Base-by-base conservation (phyloP, 1,140 invertebrate genomes). In the Drosophila asahinai region DNA sequence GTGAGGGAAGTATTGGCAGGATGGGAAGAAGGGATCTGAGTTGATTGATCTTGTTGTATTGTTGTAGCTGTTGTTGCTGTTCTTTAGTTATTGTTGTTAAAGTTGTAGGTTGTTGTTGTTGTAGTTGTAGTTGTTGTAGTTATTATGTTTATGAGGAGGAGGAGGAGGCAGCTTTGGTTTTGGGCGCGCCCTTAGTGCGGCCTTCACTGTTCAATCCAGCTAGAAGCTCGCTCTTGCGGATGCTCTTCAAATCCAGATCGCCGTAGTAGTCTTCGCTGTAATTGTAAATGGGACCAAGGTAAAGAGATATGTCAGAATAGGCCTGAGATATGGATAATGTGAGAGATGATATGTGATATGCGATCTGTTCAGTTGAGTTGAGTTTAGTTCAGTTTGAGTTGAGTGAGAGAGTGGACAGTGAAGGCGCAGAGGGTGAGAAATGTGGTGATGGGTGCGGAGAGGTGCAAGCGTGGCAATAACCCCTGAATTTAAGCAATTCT, bases 251-350 rank as follows among this genome's bases (percentile, higher is more conserved):
- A 94, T 98, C 97, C 95, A 98, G 93, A 93, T 98, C 97, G 80
- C 97, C 97, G 92, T 98, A 98, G 95, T 98, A 98, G 95, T 98
- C 97, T 95, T 98, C 97, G 95, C 97, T 97, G 95, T 94, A 94
- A 95, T 94, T 89, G 92, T 93, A 91, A 81, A 78, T 89, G 82
- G 91, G 83, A 92, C 86, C 81, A 58, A 86, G 86, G 86, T 86
- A 90, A 82, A 90, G 86, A 91, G 64, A 77, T 82, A 92, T 89
- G 86, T 91, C 80, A 84, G 76, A 91, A 92, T 57, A 92, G 78
- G 79, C 77, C 80, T 77, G 87, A 80, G 81, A 84, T 60, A 86
- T 90, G 81, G 70, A 72, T 83, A 57, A 68, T 71, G 68, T 84
- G 42, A 25, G 22, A 77, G 45, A 62, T 64, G 38, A 27, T 73